Conservation (phyloP, 2,888 invertebrate species). For the Euphydryas editha region DNA sequence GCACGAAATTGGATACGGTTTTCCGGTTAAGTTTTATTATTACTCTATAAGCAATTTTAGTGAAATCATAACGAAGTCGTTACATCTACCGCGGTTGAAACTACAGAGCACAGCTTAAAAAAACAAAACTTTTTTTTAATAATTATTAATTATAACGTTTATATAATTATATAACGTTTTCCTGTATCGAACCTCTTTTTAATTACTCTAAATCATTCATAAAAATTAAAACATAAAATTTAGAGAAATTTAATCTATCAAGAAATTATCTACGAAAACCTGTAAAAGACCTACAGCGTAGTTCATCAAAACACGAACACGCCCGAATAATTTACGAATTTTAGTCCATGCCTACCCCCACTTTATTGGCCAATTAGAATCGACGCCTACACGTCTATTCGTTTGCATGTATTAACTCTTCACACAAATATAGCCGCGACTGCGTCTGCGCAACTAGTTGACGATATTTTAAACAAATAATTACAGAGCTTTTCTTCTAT, state of each 20-base stretch:
- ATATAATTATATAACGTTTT: neutral
- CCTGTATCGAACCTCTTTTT: neutral
- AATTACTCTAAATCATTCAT: conserved; percentile 3
- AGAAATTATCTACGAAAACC: conserved; percentile 15
- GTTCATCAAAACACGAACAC: conserved; percentile 31
- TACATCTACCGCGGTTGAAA: too few species aligned
- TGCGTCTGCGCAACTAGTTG: neutral
- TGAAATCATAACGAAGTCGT: too few species aligned
- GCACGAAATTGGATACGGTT: too few species aligned
- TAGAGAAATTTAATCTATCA: neutral
- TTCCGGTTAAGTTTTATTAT: too few species aligned
- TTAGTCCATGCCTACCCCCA: conserved; percentile 46
- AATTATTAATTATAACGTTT: neutral
- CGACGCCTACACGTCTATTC: conserved; percentile 57
- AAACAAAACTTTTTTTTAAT: neutral
- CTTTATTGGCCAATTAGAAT: conserved; percentile 63
- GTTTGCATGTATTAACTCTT: conserved; percentile 53
- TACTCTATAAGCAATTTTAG: too few species aligned
- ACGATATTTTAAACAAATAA: neutral
- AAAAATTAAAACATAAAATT: conserved; percentile 5
- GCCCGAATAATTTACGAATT: conserved; percentile 38
- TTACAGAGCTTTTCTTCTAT: neutral
- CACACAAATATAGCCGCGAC: conserved; percentile 5
- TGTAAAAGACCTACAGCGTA: conserved; percentile 37
- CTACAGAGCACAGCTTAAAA: too few species aligned